Conservation (phyloP, 1,140 invertebrate genomes). For the Tetragnatha versicolor region DNA sequence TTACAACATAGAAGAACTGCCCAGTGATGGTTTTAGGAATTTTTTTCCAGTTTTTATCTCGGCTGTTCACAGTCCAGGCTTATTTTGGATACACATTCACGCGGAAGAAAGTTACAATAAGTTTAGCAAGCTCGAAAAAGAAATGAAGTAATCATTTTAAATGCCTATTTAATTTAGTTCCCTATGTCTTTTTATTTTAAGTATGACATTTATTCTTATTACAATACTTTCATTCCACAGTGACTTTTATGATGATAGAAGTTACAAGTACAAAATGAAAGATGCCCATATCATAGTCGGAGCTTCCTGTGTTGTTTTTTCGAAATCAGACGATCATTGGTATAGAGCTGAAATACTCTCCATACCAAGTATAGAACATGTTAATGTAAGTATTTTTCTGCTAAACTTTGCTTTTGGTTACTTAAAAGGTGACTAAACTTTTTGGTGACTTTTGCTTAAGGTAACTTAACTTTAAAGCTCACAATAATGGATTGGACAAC, state of each 20-base stretch:
- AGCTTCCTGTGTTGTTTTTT: constrained; percentile 4
- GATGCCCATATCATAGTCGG: not conserved
- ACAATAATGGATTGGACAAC: no score
- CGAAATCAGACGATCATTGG: not conserved
- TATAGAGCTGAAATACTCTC: not conserved
- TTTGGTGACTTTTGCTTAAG: no score
- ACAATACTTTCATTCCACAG: not conserved
- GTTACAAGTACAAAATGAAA: not conserved
- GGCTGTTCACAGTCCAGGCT: not conserved
- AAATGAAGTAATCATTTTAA: constrained; percentile 17
- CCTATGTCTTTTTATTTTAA: not conserved
- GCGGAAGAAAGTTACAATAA: not conserved
- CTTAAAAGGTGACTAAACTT: no score
- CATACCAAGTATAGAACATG: not conserved
- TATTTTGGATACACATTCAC: constrained; percentile 6
- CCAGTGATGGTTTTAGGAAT: not conserved
- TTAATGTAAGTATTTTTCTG: constrained; percentile 27
- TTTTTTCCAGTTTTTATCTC: constrained; percentile 17
- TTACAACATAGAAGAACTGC: not conserved
- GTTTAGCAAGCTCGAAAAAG: not conserved
- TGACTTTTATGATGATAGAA: not conserved
- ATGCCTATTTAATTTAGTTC: not conserved
- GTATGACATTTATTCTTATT: not conserved
- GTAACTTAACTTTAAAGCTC: no score
- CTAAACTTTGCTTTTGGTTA: no score